A percentile compares a stretch with the other conserved stretches of the same genome.
These are phyloP conservation scores for Gila robusta DNA, from an alignment of 2,797 vertebrate species.

Conservation along the genomic window DNA sequence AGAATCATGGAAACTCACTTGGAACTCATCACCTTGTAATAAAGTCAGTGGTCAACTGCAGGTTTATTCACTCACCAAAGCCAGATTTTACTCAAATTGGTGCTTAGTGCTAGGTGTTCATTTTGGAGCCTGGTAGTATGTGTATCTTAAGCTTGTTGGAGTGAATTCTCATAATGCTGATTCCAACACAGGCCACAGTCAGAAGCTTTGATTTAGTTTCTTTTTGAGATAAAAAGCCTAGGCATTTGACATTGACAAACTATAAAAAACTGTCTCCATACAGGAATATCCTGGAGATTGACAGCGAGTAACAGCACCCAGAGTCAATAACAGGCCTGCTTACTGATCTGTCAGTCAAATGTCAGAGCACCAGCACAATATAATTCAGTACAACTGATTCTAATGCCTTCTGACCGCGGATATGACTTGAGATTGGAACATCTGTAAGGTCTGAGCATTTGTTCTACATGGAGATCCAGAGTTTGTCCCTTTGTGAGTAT, in stretches of 20 bases:
- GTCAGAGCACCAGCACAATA: conserved; percentile 27
- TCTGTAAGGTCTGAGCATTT: conserved; percentile 10
- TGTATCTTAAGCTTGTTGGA: neutral
- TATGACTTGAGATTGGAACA: conserved; percentile 18
- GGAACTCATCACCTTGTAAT: neutral
- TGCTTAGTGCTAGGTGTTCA: neutral
- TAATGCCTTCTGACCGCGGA: conserved; percentile 20
- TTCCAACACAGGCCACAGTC: neutral
- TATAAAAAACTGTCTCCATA: neutral
- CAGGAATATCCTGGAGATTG: conserved; percentile 30
- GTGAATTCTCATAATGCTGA: neutral
- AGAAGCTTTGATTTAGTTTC: neutral
- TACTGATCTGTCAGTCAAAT: conserved; percentile 43
- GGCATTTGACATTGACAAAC: conserved; percentile 28
- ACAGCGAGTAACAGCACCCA: conserved; percentile 7
- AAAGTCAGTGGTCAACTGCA: neutral
- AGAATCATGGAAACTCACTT: neutral
- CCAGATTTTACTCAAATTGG: neutral
- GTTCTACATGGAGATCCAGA: neutral
- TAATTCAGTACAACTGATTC: conserved; percentile 31
- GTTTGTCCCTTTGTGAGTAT: neutral
- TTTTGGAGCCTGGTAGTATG: neutral
- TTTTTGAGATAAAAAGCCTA: neutral
- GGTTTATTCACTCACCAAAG: neutral
- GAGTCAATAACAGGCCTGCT: conserved; percentile 32